Conservation (phyloP, 2,888 invertebrate species). For the Geotrupes spiniger region DNA sequence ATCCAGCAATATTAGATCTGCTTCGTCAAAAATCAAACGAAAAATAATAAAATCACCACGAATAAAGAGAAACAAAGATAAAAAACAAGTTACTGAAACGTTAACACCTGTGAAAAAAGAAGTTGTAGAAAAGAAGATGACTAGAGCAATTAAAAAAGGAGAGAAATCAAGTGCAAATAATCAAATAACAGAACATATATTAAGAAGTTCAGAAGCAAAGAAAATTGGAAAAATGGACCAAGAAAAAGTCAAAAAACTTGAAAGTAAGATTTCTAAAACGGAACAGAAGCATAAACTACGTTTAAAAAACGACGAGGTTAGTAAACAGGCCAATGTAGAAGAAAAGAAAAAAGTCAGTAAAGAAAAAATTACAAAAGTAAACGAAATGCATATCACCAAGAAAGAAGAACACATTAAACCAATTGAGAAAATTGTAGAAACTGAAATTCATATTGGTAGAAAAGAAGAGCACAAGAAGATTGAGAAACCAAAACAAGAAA, state of each 20-base stretch:
- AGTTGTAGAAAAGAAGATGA: conserved; percentile 10
- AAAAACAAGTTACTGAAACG: conserved; percentile 30
- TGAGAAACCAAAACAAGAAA: background rate
- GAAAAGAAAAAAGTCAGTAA: conserved; percentile 12
- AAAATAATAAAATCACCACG: conserved; percentile 9
- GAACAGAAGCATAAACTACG: conserved; percentile 11
- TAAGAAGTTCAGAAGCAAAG: conserved; percentile 6
- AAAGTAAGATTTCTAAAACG: conserved; percentile 5
- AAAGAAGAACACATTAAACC: conserved; percentile 4
- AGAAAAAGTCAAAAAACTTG: conserved; percentile 1
- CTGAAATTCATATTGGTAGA: background rate
- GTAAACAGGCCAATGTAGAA: conserved; percentile 20
- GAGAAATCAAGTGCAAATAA: background rate
- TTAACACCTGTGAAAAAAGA: conserved; percentile 22
- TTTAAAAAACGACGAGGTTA: too few species aligned
- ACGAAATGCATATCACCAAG: conserved; percentile 1
- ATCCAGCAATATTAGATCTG: conserved; percentile 10
- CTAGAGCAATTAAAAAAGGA: background rate
- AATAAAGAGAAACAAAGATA: conserved; percentile 10
- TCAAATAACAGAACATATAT: background rate
- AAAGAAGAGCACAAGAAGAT: conserved; percentile 2
- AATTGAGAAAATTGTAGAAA: background rate
- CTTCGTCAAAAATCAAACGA: conserved; percentile 9
- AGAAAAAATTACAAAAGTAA: conserved; percentile 11
- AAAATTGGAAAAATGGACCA: background rate